Evolutionary conservation across 2,797 vertebrate genomes (phyloP).

Genomic region (Lepidocolaptes lacrymiger): DNA sequence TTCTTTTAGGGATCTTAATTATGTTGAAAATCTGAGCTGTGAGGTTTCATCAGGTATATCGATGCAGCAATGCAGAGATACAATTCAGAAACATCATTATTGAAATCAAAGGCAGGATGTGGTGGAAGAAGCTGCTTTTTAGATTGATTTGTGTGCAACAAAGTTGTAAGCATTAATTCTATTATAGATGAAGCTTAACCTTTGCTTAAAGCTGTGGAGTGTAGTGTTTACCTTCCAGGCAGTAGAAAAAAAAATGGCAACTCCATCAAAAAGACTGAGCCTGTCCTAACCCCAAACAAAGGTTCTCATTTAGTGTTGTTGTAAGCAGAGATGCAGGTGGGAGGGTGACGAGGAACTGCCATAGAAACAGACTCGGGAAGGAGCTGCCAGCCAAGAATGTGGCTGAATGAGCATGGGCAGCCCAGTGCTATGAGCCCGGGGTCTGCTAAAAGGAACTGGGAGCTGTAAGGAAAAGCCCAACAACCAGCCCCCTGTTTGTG

Average conservation of each 20-base stretch:
- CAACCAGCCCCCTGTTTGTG: background rate
- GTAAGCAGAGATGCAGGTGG: background rate
- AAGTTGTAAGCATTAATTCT: background rate
- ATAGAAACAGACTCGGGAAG: conserved; percentile 38
- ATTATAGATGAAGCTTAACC: background rate
- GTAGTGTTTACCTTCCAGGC: background rate
- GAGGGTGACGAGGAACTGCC: background rate
- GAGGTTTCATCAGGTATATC: background rate
- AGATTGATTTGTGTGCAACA: background rate
- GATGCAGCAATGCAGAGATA: background rate
- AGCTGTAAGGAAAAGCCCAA: background rate
- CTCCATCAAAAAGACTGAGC: background rate
- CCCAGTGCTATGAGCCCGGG: fast-evolving
- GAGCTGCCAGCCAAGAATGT: background rate
- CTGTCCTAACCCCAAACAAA: background rate
- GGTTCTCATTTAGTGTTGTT: background rate
- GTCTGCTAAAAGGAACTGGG: background rate
- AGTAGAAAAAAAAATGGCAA: background rate
- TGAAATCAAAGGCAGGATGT: background rate
- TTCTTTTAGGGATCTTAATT: background rate
- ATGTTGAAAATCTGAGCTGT: background rate
- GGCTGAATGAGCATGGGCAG: background rate
- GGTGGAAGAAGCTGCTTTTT: background rate
- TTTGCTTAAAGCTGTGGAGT: background rate
- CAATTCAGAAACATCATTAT: background rate